phyloP scores from a whole-genome alignment of 2,113 vertebrate species.

The Phyllostomus discolor region DNA sequence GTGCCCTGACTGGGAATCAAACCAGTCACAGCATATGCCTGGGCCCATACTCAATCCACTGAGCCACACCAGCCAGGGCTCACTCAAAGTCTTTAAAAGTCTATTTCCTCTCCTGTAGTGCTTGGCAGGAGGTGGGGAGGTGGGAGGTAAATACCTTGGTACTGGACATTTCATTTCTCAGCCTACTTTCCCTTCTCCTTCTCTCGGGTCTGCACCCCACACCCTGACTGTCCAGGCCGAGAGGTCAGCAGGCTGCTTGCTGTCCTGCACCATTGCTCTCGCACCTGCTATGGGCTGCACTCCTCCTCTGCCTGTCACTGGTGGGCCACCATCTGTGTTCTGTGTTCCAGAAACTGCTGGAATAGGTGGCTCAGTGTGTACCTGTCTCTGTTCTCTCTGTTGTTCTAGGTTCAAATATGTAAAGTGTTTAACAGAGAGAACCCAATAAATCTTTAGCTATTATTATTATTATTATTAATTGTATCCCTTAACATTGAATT shows the following conservation, averaged over 20 bases:
- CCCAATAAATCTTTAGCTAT: not conserved
- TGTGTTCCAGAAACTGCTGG: not conserved
- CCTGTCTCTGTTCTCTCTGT: not conserved
- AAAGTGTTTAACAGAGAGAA: not conserved
- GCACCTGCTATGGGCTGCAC: not conserved
- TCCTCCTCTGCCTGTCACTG: not conserved
- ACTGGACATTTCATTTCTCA: not conserved
- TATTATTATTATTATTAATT: not conserved
- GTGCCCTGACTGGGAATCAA: too few relatives aligned
- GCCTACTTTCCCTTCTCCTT: not conserved
- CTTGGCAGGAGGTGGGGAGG: not conserved
- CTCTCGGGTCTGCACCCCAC: not conserved
- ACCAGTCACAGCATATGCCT: too few relatives aligned
- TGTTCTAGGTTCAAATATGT: not conserved
- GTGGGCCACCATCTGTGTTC: not conserved
- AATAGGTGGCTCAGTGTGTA: not conserved
- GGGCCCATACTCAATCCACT: too few relatives aligned
- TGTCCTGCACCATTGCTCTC: not conserved
- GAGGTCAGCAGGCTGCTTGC: not conserved
- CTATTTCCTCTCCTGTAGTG: not conserved
- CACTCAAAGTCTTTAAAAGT: not conserved
- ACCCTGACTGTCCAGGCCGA: not conserved
- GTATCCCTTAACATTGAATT: not conserved
- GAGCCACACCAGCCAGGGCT: too few relatives aligned
- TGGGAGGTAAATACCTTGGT: not conserved